These are phyloP conservation scores for Tragelaphus scriptus DNA, from an alignment of 2,113 vertebrate genomes.

Conservation along the genomic window DNA sequence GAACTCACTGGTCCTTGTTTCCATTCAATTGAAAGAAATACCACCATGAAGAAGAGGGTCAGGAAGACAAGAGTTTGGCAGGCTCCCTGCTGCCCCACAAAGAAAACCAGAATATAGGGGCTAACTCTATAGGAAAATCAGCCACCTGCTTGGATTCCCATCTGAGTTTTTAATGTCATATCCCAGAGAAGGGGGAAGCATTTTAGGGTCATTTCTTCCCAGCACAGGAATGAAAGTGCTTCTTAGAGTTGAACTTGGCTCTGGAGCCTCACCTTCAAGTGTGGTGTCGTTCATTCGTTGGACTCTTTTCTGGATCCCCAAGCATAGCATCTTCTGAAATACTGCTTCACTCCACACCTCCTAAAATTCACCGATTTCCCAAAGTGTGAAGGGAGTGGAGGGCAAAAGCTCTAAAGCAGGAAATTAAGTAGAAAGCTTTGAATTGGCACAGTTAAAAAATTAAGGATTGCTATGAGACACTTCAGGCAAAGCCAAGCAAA, in stretches of 20 bases:
- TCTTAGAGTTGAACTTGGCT: neutral
- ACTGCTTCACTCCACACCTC: neutral
- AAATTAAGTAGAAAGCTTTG: conserved; percentile 15
- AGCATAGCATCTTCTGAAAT: neutral
- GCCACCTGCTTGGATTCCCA: neutral
- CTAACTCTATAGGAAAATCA: neutral
- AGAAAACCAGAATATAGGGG: neutral
- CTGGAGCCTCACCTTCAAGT: neutral
- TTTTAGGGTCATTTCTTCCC: neutral
- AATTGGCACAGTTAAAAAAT: conserved; percentile 59
- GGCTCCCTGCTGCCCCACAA: neutral
- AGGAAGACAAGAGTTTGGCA: neutral
- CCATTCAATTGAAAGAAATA: neutral
- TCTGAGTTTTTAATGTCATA: neutral
- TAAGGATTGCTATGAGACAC: conserved; percentile 61
- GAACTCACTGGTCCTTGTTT: neutral
- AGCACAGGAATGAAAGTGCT: neutral
- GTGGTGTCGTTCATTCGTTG: neutral
- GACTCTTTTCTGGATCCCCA: neutral
- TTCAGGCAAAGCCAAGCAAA: conserved; percentile 55
- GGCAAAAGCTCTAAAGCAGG: neutral
- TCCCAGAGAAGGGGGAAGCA: neutral
- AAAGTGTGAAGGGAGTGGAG: neutral
- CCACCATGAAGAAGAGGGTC: neutral
- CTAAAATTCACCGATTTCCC: neutral